Conservation (phyloP, 2,797 vertebrate genomes). For the Onychomys torridus region DNA sequence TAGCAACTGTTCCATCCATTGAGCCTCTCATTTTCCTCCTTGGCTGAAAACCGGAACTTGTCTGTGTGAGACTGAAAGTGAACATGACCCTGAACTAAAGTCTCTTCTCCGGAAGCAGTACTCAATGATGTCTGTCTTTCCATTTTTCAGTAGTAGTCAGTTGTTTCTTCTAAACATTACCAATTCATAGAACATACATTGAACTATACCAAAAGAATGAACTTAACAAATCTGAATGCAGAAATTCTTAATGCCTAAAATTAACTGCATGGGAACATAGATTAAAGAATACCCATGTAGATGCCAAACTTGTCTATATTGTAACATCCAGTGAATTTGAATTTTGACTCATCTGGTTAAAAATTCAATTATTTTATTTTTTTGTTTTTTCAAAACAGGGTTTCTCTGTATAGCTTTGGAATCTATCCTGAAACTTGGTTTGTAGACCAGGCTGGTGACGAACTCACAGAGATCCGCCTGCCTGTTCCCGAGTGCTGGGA, state of each 20-base stretch:
- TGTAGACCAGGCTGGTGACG: too few species aligned
- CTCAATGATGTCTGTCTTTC: constrained; percentile 29
- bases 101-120: not conserved
- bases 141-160: not conserved
- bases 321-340: not conserved
- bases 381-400: too few species aligned
- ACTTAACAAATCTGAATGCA: constrained; percentile 18
- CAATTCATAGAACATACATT: constrained; percentile 21
- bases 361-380: not conserved
- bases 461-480: too few species aligned
- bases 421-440: too few species aligned
- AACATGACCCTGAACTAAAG: not conserved
- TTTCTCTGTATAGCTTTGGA: too few species aligned
- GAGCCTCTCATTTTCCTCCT: not conserved
- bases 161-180: not conserved
- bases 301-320: not conserved
- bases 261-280: not conserved
- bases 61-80: not conserved
- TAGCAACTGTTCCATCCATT: not conserved
- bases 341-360: constrained; percentile 37
- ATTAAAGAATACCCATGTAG: not conserved
- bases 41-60: not conserved
- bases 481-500: too few species aligned
- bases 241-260: not conserved
- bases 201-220: constrained; percentile 41